phyloP scores from a whole-genome alignment of 2,113 vertebrate genomes.

The Neotragus moschatus region DNA sequence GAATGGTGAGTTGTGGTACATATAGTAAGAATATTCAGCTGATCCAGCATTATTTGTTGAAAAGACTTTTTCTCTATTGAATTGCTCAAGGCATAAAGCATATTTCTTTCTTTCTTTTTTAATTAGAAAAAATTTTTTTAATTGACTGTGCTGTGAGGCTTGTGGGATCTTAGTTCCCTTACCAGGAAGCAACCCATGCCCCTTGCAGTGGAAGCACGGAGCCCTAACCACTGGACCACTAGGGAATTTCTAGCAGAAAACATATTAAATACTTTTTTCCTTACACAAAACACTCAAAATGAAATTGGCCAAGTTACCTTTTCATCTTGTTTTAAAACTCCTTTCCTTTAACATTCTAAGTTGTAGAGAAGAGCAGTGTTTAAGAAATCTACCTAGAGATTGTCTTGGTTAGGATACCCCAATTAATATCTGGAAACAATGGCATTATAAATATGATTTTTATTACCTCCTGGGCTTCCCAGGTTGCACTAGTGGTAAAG shows the following conservation, averaged over 20 bases:
- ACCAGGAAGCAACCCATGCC: neutral
- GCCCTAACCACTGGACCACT: neutral
- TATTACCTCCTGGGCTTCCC: neutral
- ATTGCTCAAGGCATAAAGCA: neutral
- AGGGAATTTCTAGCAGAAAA: neutral
- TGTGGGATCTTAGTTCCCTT: neutral
- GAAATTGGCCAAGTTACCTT: neutral
- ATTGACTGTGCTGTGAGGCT: neutral
- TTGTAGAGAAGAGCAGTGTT: neutral
- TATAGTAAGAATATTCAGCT: neutral
- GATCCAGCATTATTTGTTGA: neutral
- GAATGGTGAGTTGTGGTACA: neutral
- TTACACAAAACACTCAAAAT: conserved; percentile 5
- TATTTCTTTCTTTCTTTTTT: neutral
- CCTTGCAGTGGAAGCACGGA: neutral
- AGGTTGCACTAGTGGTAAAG: neutral
- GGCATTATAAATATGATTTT: neutral
- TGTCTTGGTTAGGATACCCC: neutral
- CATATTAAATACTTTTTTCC: neutral
- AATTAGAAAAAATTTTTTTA: neutral
- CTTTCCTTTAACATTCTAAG: neutral
- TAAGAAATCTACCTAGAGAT: neutral
- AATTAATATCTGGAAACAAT: neutral
- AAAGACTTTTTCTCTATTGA: neutral
- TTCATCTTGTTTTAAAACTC: conserved; percentile 4